Conservation (phyloP, 2,113 vertebrate genomes). For the Semicossyphus pulcher region DNA sequence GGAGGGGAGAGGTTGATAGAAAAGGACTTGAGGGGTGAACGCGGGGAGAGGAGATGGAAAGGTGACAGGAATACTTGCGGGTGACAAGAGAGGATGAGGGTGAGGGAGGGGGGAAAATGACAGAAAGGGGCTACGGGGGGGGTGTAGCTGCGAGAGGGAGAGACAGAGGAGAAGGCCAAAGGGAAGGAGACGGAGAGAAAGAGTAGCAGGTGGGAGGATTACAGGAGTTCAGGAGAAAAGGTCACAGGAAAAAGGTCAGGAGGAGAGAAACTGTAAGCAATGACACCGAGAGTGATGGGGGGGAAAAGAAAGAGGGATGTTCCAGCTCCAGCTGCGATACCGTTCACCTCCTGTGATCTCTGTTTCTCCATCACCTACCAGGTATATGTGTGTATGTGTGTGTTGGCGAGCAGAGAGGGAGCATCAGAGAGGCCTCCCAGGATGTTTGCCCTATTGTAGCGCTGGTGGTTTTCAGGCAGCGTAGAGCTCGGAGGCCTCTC, state of each 20-base stretch:
- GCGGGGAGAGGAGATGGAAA: conserved; percentile 41
- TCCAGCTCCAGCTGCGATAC: conserved; percentile 62
- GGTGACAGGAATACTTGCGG: conserved; percentile 65
- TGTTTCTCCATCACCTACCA: conserved; percentile 28
- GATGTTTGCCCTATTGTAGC: conserved; percentile 42
- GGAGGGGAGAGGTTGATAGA: conserved; percentile 43
- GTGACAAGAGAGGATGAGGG: conserved; percentile 47
- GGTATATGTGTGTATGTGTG: conserved; percentile 16
- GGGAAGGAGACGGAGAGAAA: conserved; percentile 12
- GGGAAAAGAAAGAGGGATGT: conserved; percentile 16
- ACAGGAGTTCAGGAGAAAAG: conserved; percentile 55
- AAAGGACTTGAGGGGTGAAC: conserved; percentile 53
- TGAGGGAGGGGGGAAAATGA: conserved; percentile 39
- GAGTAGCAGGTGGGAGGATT: conserved; percentile 61
- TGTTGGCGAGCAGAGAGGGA: conserved; percentile 9
- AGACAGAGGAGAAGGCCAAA: conserved; percentile 6
- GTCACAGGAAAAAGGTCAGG: conserved; percentile 49
- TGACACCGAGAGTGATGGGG: conserved; percentile 19
- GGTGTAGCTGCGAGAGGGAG: conserved; percentile 16
- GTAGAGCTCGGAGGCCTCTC: conserved; percentile 57
- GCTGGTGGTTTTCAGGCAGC: conserved; percentile 35
- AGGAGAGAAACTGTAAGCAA: conserved; percentile 20
- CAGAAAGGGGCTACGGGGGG: conserved; percentile 56
- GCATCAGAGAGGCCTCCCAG: conserved; percentile 47
- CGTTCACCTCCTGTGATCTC: conserved; percentile 56